Percentiles rank a stretch among this genome's conserved stretches.
phyloP scores from a whole-genome alignment of 2,797 vertebrate genomes.

The Lemur catta region DNA sequence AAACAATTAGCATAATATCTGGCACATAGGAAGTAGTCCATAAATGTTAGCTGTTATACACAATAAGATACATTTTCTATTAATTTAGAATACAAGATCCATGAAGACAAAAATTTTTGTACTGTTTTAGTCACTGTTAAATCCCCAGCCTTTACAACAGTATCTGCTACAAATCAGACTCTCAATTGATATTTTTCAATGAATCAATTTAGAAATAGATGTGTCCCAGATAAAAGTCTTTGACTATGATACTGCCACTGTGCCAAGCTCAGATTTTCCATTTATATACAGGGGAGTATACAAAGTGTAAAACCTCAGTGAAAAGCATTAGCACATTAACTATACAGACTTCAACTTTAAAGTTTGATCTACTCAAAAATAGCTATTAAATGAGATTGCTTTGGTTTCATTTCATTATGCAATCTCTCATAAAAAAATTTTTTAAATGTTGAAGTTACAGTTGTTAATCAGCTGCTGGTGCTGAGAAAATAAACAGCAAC shows the following conservation, averaged over 20 bases:
- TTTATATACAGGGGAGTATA: background rate
- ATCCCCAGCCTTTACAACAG: background rate
- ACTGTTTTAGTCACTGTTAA: background rate
- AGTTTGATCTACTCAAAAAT: conserved; percentile 22
- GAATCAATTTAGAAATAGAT: conserved; percentile 16
- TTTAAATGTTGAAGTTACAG: background rate
- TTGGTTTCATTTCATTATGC: background rate
- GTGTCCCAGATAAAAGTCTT: background rate
- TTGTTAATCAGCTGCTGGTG: background rate
- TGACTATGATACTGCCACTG: background rate
- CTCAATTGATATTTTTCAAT: background rate
- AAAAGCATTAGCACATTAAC: background rate
- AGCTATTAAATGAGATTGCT: conserved; percentile 1
- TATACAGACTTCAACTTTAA: background rate
- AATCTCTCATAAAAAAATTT: background rate
- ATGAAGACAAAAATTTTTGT: conserved; percentile 19
- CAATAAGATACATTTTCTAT: conserved; percentile 8
- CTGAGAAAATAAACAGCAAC: background rate
- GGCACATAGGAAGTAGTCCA: background rate
- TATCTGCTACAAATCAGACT: conserved; percentile 22
- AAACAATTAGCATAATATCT: background rate
- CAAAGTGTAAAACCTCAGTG: conserved; percentile 1
- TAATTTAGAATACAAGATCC: background rate
- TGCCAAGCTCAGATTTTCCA: conserved; percentile 1
- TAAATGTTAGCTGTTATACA: background rate